These are phyloP conservation scores for Platysternon megacephalum DNA, from an alignment of 2,113 vertebrate genomes.

Conservation along the genomic window DNA sequence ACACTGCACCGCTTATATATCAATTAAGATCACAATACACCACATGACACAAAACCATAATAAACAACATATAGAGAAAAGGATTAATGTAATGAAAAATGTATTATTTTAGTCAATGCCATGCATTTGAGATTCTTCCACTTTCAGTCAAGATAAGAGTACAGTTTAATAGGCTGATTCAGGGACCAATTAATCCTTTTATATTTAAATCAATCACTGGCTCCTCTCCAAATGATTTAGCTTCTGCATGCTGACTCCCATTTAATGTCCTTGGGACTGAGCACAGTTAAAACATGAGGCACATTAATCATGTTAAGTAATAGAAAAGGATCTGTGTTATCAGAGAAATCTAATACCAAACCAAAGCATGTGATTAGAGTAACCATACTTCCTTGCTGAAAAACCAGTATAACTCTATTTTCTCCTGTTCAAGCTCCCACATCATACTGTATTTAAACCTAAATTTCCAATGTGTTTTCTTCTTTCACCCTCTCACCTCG, in stretches of 20 bases:
- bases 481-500: background rate
- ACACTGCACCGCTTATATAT: constrained; percentile 38
- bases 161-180: constrained; percentile 87
- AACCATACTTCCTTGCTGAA: background rate
- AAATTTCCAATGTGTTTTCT: background rate
- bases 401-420: background rate
- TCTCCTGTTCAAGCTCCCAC: background rate
- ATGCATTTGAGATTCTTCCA: constrained; percentile 82
- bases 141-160: constrained; percentile 86
- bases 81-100: constrained; percentile 80
- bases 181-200: constrained; percentile 86
- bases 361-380: constrained; percentile 18
- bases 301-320: constrained; percentile 66
- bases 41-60: constrained; percentile 66
- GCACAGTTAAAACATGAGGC: constrained; percentile 65
- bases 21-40: constrained; percentile 55
- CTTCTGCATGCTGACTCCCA: constrained; percentile 63
- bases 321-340: constrained; percentile 48
- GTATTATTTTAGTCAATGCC: constrained; percentile 84
- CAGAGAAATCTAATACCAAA: constrained; percentile 36
- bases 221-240: constrained; percentile 79
- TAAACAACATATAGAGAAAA: constrained; percentile 71
- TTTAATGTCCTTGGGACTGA: constrained; percentile 69
- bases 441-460: rapidly evolving
- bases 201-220: constrained; percentile 89